These are phyloP conservation scores for Cepaea nemoralis DNA, from an alignment of 1,140 invertebrate genomes.

Conservation along the genomic window DNA sequence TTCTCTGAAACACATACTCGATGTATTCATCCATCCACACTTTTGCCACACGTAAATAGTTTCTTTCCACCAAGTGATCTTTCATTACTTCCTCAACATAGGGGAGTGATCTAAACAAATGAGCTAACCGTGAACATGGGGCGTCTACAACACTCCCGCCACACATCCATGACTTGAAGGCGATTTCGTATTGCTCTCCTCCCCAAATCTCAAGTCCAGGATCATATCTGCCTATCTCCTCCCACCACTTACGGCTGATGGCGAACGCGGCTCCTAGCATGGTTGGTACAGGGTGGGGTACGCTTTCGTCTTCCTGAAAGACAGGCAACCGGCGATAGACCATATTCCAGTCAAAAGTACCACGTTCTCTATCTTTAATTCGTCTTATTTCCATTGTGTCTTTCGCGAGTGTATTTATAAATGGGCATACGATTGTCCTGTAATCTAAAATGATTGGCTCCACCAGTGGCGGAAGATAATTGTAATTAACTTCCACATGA, in stretches of 20 bases:
- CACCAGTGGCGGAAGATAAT: not conserved
- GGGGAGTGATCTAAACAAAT: not conserved
- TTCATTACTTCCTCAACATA: not conserved
- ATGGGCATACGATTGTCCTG: not conserved
- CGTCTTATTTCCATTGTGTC: not conserved
- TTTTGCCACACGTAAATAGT: not conserved
- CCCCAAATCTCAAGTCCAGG: not conserved
- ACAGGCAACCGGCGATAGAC: not conserved
- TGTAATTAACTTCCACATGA: conserved; percentile 7
- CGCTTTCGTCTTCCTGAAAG: not conserved
- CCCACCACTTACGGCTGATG: not conserved
- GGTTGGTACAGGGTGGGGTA: not conserved
- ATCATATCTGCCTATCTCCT: conserved; percentile 13
- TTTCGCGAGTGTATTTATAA: not conserved
- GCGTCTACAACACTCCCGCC: conserved; percentile 75
- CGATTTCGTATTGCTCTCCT: not conserved
- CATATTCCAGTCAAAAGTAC: not conserved
- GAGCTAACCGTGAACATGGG: not conserved
- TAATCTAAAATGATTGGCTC: not conserved
- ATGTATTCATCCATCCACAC: conserved; percentile 31
- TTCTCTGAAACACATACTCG: not conserved
- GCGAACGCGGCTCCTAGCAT: conserved; percentile 7
- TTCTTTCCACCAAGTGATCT: not conserved
- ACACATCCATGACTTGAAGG: not conserved
- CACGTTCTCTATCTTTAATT: not conserved